Evolutionary conservation across 2,888 invertebrate genomes (phyloP), one percentile per base, ranked within the genome.

Genomic region (Callosobruchus maculatus): DNA sequence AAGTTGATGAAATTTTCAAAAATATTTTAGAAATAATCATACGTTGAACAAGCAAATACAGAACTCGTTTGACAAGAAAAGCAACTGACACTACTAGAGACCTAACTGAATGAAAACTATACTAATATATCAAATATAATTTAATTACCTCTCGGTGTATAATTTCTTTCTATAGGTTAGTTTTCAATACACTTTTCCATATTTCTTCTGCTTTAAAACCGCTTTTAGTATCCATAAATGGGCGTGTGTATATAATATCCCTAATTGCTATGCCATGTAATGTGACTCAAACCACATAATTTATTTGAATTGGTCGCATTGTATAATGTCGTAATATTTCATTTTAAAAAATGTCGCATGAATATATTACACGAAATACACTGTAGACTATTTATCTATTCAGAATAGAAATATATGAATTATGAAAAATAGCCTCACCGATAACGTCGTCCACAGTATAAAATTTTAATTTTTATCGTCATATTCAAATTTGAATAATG

Each of bases 321-420:
- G 49, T 49, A 18, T 1, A 13, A 49, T 49, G 49, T 49, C 49
- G 13, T 49, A 49, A 49, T 49, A 49, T 49, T 49, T 49, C 49
- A 49, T 49, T 49, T 49, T 13, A 13, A 49, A 79, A 79, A 77
- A 74, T 73, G 76, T 49, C 49, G 1, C 3, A 13, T 18, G 49
- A 78, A 80, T 81, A 78, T 30, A 79, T 79, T 81, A 80, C 71
- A 74, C 74, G 71, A 76, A 74, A 67, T 49, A 49, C 49, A 49
- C 49, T 49, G 49, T 49, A 49, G 49, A 49, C 3, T 18, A 13
- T 49, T 49, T 18, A 74, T 77, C 76, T 76, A 80, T 77, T 77
- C 72, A 70, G 82, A 81, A 82, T 82, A 78, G 80, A 80, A 82
- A 82, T 81, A 77, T 78, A 80, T 77, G 77, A 81, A 81, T 83